Evolutionary conservation across 2,113 vertebrate species (phyloP), one percentile per base, ranked within the genome.

Genomic region (Neodon shergylaensis): DNA sequence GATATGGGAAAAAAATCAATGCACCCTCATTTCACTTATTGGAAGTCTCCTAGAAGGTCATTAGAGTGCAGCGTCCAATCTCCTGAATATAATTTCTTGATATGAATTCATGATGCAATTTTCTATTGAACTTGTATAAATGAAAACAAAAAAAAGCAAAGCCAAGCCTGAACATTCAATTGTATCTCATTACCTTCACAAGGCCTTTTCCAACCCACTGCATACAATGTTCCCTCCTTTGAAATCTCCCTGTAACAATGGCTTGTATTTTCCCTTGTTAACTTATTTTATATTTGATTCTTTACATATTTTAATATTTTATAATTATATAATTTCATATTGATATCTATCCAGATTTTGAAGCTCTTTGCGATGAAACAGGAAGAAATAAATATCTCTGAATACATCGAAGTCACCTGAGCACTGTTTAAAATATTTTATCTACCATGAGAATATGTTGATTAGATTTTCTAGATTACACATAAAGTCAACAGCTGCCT

Each of bases 251-350:
- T 77, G n/a, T 63, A 90, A 16, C 52, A 90, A 47, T 84, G 10
- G 14, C 16, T 42, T 90, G 24, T 42, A 82, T 95, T 92, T 88
- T 95, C 72, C 90, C 79, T 84, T 92, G 31, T 82, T 70, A 66
- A 73, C 87, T 94, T 93, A 89, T 89, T 96, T 96, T 94, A 83
- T 49, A 72, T 88, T 78, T 91, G 33, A 87, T 70, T 78, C 33
- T 95, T 96, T 90, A 6, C 58, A 87, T 31, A 47, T 87, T 84
- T 90, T 95, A 97, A 94, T 96, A 94, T 90, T 95, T 97, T 66
- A 96, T 63, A 66, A 61, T 79, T 95, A 63, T 14, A 84, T 85
- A 93, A 95, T 36, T 63, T 61, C 7, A 58, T 92, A 65, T 66
- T 93, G 54, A 10, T 26, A 90, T 70, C 70, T 90, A 94, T 90